These are phyloP conservation scores for Gnatocerus cornutus DNA, from an alignment of 2,888 invertebrate genomes.

Conservation along the genomic window DNA sequence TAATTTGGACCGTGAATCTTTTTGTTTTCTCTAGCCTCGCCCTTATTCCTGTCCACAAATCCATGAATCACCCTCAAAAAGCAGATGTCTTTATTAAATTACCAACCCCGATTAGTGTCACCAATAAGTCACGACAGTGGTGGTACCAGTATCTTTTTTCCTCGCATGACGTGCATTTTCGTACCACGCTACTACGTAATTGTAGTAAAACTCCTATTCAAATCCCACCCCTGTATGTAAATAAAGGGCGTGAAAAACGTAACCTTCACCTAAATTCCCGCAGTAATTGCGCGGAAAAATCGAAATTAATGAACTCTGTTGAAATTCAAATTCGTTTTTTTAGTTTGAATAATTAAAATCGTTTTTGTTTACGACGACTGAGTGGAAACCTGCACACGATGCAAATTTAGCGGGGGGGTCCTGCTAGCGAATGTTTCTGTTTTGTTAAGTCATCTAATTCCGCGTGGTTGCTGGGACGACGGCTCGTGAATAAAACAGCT, in stretches of 20 bases:
- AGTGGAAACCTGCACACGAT: slow-evolving; percentile 1
- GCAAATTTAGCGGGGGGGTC: slow-evolving; percentile 27
- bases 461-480: slow-evolving; percentile 23
- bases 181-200: slow-evolving; percentile 22
- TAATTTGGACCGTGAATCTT: too few species aligned
- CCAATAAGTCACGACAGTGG: slow-evolving; percentile 44
- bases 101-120: slow-evolving; percentile 22
- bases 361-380: slow-evolving; percentile 21
- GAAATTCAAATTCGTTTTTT: slow-evolving; percentile 24
- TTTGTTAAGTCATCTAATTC: slow-evolving; percentile 37
- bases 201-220: neutral
- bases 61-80: slow-evolving; percentile 18
- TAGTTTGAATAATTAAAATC: slow-evolving; percentile 1
- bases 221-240: slow-evolving; percentile 17
- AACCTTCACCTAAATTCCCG: slow-evolving; percentile 27
- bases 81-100: slow-evolving; percentile 46
- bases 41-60: neutral
- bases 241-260: slow-evolving; percentile 25
- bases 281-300: slow-evolving; percentile 17
- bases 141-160: slow-evolving; percentile 39
- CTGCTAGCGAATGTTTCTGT: slow-evolving; percentile 13
- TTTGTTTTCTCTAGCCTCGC: neutral
- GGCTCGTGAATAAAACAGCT: slow-evolving; percentile 14
- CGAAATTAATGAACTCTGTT: slow-evolving; percentile 13
- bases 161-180: neutral